A percentile compares a stretch with the other conserved stretches of the same genome.
phyloP scores from a whole-genome alignment of 2,797 vertebrate genomes.

The Odontamblyopus rebecca region DNA sequence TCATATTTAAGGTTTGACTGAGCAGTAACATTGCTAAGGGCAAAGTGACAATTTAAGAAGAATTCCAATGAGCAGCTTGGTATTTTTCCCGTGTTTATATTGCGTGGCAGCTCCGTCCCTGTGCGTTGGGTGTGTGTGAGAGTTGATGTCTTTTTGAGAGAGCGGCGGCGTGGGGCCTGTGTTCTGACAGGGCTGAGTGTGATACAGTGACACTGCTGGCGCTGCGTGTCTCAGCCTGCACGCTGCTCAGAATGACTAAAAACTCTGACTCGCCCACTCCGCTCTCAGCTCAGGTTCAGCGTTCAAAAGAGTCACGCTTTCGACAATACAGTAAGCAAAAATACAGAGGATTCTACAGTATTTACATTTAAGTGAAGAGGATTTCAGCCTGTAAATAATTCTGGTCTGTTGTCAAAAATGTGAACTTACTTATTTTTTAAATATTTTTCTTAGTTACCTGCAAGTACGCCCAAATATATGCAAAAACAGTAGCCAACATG shows the following conservation, averaged over 20 bases:
- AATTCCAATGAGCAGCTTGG: not conserved
- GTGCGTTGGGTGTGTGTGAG: conserved; percentile 7
- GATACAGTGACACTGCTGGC: conserved; percentile 7
- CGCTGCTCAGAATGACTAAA: not conserved
- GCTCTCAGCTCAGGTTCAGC: conserved; percentile 1
- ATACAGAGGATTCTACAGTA: not conserved
- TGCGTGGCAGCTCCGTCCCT: conserved; percentile 20
- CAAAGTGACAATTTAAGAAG: not conserved
- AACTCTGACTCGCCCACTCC: not conserved
- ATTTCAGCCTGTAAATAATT: not conserved
- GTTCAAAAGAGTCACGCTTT: not conserved
- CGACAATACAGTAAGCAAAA: not conserved
- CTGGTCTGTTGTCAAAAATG: not conserved
- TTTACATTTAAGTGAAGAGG: not conserved
- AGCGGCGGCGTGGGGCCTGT: conserved; percentile 21
- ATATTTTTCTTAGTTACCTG: too few species aligned
- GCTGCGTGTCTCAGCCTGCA: not conserved
- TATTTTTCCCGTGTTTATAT: conserved; percentile 39
- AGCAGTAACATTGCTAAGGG: not conserved
- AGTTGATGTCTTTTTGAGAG: conserved; percentile 29
- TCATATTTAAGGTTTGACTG: not conserved
- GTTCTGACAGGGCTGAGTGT: conserved; percentile 13
- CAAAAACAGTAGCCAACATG: too few species aligned
- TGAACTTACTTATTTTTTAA: not conserved
- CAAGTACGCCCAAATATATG: too few species aligned